A percentile compares a stretch with the other conserved stretches of the same genome.
These are phyloP conservation scores for Timema cristinae DNA, from an alignment of 2,888 invertebrate species.

Conservation along the genomic window DNA sequence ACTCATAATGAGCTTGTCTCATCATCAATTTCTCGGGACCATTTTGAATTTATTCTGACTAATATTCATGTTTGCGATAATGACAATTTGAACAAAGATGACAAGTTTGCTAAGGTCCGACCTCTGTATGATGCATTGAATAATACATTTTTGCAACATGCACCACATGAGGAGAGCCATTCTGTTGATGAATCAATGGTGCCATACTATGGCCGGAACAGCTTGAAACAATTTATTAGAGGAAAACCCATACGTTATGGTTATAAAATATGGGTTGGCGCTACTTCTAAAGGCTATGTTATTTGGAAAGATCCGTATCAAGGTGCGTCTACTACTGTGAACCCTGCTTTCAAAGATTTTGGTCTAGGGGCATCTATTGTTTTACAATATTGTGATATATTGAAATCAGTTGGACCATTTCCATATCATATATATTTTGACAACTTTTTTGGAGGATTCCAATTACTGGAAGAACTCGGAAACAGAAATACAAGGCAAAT, in stretches of 20 bases:
- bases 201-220: conserved; percentile 16
- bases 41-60: conserved; percentile 37
- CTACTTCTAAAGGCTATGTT: conserved; percentile 14
- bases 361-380: conserved; percentile 4
- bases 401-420: neutral
- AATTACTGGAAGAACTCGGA: neutral
- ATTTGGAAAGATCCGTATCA: conserved; percentile 21
- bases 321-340: neutral
- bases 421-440: conserved; percentile 11
- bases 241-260: conserved; percentile 22
- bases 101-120: conserved; percentile 38
- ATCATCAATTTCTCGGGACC: conserved; percentile 36
- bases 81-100: conserved; percentile 31
- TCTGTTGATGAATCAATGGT: conserved; percentile 18
- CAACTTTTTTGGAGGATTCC: conserved; percentile 28
- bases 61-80: conserved; percentile 38
- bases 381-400: neutral
- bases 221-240: conserved; percentile 18
- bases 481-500: too few species aligned
- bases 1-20: conserved; percentile 35
- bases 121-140: conserved; percentile 36
- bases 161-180: conserved; percentile 12
- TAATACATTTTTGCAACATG: conserved; percentile 30
- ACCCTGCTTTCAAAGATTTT: neutral
- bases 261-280: conserved; percentile 20